phyloP scores from a whole-genome alignment of 2,113 vertebrate species.

The Axis porcinus region DNA sequence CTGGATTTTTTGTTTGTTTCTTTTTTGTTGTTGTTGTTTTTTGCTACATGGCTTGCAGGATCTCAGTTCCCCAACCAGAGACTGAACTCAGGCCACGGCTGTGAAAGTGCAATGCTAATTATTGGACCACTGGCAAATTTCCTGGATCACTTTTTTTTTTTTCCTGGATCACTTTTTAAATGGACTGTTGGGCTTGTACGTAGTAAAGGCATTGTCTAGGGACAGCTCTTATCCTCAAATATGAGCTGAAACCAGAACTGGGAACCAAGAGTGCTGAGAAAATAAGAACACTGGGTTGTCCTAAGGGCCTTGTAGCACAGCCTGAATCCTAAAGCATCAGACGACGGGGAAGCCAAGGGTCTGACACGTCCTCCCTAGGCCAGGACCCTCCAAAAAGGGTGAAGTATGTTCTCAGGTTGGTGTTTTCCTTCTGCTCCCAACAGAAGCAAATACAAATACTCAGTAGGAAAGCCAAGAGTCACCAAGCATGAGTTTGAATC shows the following conservation, averaged over 20 bases:
- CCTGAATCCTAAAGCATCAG: background rate
- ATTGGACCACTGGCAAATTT: background rate
- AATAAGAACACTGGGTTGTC: background rate
- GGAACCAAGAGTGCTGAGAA: background rate
- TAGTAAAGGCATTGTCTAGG: background rate
- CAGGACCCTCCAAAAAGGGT: background rate
- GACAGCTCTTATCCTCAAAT: background rate
- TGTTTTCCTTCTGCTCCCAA: background rate
- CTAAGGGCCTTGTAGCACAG: background rate
- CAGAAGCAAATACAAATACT: background rate
- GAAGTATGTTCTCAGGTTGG: background rate
- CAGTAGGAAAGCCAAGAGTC: background rate
- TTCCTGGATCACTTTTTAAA: background rate
- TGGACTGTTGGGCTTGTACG: background rate
- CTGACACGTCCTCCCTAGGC: background rate
- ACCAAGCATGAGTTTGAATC: background rate
- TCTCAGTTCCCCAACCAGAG: background rate
- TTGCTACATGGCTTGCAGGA: background rate
- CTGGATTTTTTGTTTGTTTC: background rate
- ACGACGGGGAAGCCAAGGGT: background rate
- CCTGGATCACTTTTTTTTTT: background rate
- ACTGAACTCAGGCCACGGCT: background rate
- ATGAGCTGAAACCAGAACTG: background rate
- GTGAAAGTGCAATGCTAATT: background rate
- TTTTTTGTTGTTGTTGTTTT: background rate